These are phyloP conservation scores for Bibio marci DNA, from an alignment of 2,888 invertebrate species.

Conservation along the genomic window DNA sequence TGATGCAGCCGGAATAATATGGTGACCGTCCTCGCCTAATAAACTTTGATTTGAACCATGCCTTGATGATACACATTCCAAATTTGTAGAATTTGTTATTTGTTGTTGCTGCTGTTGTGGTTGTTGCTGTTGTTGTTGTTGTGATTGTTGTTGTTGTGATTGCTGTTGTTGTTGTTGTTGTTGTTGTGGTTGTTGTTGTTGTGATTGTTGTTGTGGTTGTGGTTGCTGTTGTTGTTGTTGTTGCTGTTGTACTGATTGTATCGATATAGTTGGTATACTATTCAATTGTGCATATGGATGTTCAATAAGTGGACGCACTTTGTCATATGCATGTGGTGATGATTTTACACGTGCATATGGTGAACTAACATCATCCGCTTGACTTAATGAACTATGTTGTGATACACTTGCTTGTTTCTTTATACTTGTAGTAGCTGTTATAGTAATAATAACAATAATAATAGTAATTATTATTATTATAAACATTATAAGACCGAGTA, in stretches of 20 bases:
- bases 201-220: not conserved
- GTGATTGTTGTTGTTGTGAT: no score
- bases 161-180: no score
- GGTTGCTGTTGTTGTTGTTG: slow-evolving; percentile 7
- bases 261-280: not conserved
- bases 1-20: slow-evolving; percentile 68
- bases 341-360: slow-evolving; percentile 47
- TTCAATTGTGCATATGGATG: slow-evolving; percentile 30
- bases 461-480: no score
- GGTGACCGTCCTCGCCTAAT: slow-evolving; percentile 11
- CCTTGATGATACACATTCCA: slow-evolving; percentile 6
- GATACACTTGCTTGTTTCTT: slow-evolving; percentile 35
- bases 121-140: no score
- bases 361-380: slow-evolving; percentile 38
- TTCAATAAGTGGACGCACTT: slow-evolving; percentile 21
- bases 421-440: slow-evolving; percentile 22
- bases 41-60: slow-evolving; percentile 11
- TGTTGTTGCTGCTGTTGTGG: not conserved
- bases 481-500: no score
- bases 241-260: not conserved
- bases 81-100: not conserved
- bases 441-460: slow-evolving; percentile 2
- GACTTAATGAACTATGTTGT: slow-evolving; percentile 40
- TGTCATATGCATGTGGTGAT: slow-evolving; percentile 49
- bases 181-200: slow-evolving; percentile 9